Evolutionary conservation across 2,113 vertebrate genomes (phyloP), one percentile per base, ranked within the genome.

Genomic region (Desmodus rotundus): DNA sequence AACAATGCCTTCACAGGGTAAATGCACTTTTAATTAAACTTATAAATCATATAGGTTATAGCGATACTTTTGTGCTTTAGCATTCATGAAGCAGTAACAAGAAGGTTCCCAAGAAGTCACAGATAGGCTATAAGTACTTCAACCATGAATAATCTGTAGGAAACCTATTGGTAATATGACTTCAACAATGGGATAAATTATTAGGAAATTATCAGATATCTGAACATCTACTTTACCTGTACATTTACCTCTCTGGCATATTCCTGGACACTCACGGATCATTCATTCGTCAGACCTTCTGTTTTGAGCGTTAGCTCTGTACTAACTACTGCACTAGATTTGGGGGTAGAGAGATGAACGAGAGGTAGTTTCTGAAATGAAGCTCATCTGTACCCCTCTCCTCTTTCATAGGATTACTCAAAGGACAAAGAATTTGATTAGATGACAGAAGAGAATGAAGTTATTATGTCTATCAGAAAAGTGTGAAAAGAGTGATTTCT

Each of bases 401-500:
- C 36, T 1, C 47, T 82, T 38, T 80, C 31, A 38, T 8, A 31
- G 36, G 17, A 77, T 28, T 52, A 89, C 50, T 89, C 12, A 87
- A 82, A 89, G 26, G 72, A 93, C 58, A 41, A 86, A 43, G 1
- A 83, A 45, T 91, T 58, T 9, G 43, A 58, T 50, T 11, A 50
- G 33, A 47, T n/a, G 38, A 87, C 5, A 31, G 22, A 91, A 26
- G 20, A 63, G 70, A 31, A 50, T 70, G 72, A 68, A 45, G 28
- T n/a, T 28, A 15, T 92, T 7, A 63, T 77, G 24, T 82, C 33
- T 2, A 0, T 80, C 65, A 77, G 68, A 73, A 45, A 45, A 81
- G 41, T 19, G 24, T 52, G 47, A 87, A 91, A 94, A 89, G n/a
- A 65, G 15, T 74, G n/a, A 94, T 96, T 96, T 97, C 77, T 98